Conservation (phyloP, 2,113 vertebrate genomes). For the Silurus meridionalis region DNA sequence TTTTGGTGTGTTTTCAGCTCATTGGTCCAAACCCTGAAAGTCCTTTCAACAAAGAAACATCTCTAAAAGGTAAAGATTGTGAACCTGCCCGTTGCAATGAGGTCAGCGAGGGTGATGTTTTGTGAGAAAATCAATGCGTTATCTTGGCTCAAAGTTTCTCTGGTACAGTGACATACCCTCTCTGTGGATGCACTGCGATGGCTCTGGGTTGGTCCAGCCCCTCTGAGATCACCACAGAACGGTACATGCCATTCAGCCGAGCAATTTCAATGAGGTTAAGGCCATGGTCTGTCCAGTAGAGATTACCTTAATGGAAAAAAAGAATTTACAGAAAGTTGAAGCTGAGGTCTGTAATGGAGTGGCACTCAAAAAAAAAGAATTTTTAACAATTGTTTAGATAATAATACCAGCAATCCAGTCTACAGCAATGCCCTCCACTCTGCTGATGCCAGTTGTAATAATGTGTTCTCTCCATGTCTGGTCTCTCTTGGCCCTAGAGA, state of each 20-base stretch:
- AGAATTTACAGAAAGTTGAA: neutral
- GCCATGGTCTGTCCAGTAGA: constrained; percentile 98
- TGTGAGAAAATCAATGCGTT: constrained; percentile 26
- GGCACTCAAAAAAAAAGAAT: neutral
- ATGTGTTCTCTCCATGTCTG: constrained; percentile 98
- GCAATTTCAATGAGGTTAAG: constrained; percentile 96
- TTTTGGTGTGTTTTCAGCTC: constrained; percentile 31
- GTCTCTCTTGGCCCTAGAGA: constrained; percentile 90
- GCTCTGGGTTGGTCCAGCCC: constrained; percentile 93
- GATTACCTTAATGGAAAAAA: constrained; percentile 80
- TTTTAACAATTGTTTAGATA: neutral
- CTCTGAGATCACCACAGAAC: constrained; percentile 92
- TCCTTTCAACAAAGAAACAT: constrained; percentile 29
- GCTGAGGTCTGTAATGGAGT: neutral
- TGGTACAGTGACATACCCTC: constrained; percentile 69
- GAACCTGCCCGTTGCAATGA: constrained; percentile 6
- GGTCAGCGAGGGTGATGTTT: constrained; percentile 5
- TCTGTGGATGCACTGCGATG: constrained; percentile 90
- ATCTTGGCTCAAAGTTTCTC: neutral
- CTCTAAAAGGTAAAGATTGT: constrained; percentile 23
- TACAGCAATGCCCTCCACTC: constrained; percentile 94
- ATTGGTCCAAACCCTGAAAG: constrained; percentile 9
- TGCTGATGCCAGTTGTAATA: constrained; percentile 90
- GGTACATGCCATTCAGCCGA: constrained; percentile 89
- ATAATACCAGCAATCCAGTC: constrained; percentile 94